Base-by-base conservation (phyloP, 30 jellyfish, hydroid and myxozoan genomes). In the Sanderia malayensis region DNA sequence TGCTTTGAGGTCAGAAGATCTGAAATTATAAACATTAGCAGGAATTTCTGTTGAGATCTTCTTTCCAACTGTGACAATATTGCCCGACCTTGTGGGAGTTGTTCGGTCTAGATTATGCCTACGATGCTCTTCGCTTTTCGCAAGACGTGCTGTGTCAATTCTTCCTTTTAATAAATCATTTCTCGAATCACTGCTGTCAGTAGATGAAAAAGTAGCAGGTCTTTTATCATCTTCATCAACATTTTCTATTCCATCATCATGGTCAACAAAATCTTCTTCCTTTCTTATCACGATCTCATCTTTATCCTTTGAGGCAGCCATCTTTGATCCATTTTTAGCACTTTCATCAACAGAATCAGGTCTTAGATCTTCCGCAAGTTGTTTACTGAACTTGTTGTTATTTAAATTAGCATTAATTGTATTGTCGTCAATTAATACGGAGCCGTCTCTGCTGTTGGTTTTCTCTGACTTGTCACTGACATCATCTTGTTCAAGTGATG, bases 51-150 rank as follows among this genome's bases (percentile, higher is more conserved):
- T n/a, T 29, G 86, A 71, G 1, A 70, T 27, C 33, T 62, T 82
- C 25, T 32, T 22, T 18, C 73, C 49, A 1, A 86, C 80, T 17
- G 23, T 60, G 2, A 67, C 71, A 19, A 61, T 22, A 29, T 74
- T 49, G 2, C 94, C 94, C 0, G 79, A 71, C 8, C 77, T 69
- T 23, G 37, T 8, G 8, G 94, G 94, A 20, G 94, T 82, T 4
- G 94, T 82, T 44, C 85, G 53, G 70, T 82, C 94, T 31, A 82
- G 70, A 29, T 82, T 61, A 44, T 82, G 94, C n/a, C 94, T 78
- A 18, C 94, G 67, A 61, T 72, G 86, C 9, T 82, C 86, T 2
- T 11, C 24, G 58, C 30, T 47, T 67, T 29, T 31, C 20, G 34
- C 57, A 17, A 82, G 65, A 31, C 94, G 86, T 2, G 94, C 81